Conservation (phyloP, 2,888 invertebrate genomes). For the Hypsopygia costalis region DNA sequence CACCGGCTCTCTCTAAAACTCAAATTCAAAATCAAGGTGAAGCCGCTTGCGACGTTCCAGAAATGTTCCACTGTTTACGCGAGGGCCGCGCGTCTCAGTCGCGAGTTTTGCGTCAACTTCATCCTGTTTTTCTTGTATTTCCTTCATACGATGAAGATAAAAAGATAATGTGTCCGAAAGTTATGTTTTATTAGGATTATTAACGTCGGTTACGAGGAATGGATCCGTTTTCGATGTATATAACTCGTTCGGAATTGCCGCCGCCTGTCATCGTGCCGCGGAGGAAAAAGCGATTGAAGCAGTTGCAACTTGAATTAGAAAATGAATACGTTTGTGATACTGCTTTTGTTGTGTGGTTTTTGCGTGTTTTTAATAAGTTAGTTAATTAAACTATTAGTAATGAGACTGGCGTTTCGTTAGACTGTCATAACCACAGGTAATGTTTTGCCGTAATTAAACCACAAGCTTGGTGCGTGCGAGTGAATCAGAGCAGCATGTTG, state of each 20-base stretch:
- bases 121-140: conserved; percentile 43
- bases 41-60: conserved; percentile 66
- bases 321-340: conserved; percentile 37
- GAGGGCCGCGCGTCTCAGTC: conserved; percentile 41
- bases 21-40: conserved; percentile 80
- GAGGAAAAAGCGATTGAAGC: conserved; percentile 68
- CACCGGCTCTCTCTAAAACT: conserved; percentile 59
- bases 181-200: conserved; percentile 28
- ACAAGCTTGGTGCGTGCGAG: background rate
- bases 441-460: background rate
- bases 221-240: conserved; percentile 74
- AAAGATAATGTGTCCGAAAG: conserved; percentile 34
- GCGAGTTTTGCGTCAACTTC: conserved; percentile 46
- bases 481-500: background rate
- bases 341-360: conserved; percentile 5
- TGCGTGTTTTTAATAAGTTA: background rate
- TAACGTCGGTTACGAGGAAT: conserved; percentile 32
- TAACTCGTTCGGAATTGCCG: conserved; percentile 60
- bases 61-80: conserved; percentile 60
- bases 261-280: conserved; percentile 67
- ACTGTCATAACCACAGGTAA: no score
- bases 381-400: background rate
- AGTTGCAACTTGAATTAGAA: conserved; percentile 57
- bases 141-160: conserved; percentile 30
- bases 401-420: background rate